Conservation (phyloP, 2,797 vertebrate genomes). For the Diceros bicornis region DNA sequence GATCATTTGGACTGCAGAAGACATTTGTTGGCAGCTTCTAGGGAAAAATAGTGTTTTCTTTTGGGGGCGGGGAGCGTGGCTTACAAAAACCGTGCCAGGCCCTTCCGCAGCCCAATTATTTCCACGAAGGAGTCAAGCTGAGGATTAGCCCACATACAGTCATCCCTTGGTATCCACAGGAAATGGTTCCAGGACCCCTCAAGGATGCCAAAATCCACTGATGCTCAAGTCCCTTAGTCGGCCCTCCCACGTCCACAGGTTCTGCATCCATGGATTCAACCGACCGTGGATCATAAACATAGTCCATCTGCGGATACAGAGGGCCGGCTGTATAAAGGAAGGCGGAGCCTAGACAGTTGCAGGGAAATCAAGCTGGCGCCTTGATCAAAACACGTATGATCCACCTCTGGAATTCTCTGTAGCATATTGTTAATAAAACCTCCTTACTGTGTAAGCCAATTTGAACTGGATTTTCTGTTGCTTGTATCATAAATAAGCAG, state of each 20-base stretch:
- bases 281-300: too few relatives aligned
- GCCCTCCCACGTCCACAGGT: too few relatives aligned
- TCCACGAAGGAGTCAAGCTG: not conserved
- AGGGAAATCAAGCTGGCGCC: not conserved
- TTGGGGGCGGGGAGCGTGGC: not conserved
- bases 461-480: conserved; percentile 13
- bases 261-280: too few relatives aligned
- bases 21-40: not conserved
- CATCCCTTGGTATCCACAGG: too few relatives aligned
- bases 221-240: too few relatives aligned
- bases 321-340: too few relatives aligned
- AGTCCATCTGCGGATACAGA: too few relatives aligned
- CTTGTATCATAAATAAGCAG: not conserved
- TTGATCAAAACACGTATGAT: not conserved
- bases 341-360: too few relatives aligned
- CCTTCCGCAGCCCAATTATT: not conserved
- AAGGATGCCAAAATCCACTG: too few relatives aligned
- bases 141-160: too few relatives aligned
- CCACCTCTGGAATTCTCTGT: not conserved
- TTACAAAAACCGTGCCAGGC: not conserved
- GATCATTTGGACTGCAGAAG: not conserved
- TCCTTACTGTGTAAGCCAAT: not conserved
- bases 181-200: too few relatives aligned
- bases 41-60: not conserved
- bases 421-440: not conserved